Evolutionary conservation across 2,888 invertebrate species (phyloP).

Genomic region (Brachypterus glaber): DNA sequence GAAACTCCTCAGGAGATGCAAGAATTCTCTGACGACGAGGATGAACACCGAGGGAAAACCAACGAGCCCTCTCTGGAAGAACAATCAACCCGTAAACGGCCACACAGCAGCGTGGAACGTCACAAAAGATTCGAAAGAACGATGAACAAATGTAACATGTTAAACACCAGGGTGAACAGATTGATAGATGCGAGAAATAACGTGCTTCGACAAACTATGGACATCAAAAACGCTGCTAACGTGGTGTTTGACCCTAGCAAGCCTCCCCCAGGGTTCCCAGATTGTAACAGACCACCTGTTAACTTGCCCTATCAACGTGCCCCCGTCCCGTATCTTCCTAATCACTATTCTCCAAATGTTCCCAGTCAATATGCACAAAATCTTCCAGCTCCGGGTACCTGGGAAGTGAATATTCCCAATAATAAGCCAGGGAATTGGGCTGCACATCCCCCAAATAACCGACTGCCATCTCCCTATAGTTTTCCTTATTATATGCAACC

Average conservation of each 20-base stretch:
- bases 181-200: conserved; percentile 8
- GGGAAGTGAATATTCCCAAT: too few relatives aligned
- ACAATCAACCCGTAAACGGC: conserved; percentile 23
- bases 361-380: too few relatives aligned
- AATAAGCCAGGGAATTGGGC: too few relatives aligned
- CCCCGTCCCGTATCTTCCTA: too few relatives aligned
- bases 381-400: too few relatives aligned
- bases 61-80: conserved; percentile 11
- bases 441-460: too few relatives aligned
- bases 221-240: not conserved
- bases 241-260: not conserved
- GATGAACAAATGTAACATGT: conserved; percentile 39
- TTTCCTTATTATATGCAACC: too few relatives aligned
- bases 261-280: not conserved
- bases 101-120: conserved; percentile 30
- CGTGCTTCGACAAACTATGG: not conserved
- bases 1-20: conserved; percentile 64
- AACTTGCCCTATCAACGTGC: too few relatives aligned
- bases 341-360: too few relatives aligned
- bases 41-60: conserved; percentile 43
- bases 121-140: conserved; percentile 34
- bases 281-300: too few relatives aligned
- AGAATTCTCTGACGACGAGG: conserved; percentile 86
- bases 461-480: too few relatives aligned
- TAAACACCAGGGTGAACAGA: conserved; percentile 17